These are phyloP conservation scores for Chlamydotis undulata DNA, from an alignment of 2,113 vertebrate genomes.

Conservation along the genomic window DNA sequence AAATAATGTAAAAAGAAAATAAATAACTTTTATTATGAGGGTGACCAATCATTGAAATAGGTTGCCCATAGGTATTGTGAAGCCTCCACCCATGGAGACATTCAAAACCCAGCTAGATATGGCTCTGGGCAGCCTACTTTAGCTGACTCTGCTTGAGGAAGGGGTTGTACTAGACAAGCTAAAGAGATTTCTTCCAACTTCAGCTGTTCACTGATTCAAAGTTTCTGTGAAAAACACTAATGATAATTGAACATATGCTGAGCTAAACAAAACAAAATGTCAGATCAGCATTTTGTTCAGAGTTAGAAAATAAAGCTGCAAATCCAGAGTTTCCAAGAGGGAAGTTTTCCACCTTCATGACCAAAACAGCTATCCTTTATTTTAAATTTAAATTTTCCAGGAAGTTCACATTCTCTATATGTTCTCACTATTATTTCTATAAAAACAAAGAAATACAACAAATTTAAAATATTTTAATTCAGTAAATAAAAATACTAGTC, in stretches of 20 bases:
- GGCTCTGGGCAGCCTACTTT: neutral
- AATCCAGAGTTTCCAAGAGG: neutral
- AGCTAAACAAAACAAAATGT: neutral
- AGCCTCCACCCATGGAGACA: neutral
- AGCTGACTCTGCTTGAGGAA: neutral
- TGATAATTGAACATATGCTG: neutral
- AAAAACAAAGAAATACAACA: neutral
- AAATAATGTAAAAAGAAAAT: neutral
- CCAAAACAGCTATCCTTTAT: neutral
- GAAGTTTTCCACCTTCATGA: neutral
- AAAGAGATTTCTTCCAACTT: neutral
- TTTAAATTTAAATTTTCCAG: neutral
- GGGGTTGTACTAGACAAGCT: fast-evolving
- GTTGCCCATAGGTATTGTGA: neutral
- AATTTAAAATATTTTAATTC: neutral
- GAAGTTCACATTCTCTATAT: neutral
- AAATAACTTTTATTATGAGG: neutral
- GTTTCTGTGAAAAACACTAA: neutral
- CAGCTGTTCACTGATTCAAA: neutral
- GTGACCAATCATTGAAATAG: neutral
- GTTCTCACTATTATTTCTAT: neutral
- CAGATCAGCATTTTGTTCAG: neutral
- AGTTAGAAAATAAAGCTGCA: neutral
- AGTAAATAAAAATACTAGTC: neutral
- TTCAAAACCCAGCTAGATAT: neutral